Evolutionary conservation across 2,113 vertebrate species (phyloP), one percentile per base, ranked within the genome.

Genomic region (Bostrychus sinensis): DNA sequence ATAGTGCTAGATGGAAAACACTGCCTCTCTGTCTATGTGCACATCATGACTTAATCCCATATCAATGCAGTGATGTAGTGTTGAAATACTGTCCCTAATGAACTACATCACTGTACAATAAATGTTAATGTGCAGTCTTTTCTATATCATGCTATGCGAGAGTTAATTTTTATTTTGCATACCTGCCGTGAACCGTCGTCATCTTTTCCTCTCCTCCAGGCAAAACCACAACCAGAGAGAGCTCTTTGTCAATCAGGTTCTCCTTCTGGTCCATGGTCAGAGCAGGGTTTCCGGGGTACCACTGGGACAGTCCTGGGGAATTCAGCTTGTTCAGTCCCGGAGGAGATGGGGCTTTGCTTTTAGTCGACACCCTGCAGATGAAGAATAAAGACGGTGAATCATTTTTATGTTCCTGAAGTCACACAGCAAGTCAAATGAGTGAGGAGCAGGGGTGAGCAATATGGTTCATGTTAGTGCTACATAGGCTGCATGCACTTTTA

Each of bases 191-290:
- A 66, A 98, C 93, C 32, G 84, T 92, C 39, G 94, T 91, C 5
- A 85, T 92, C 62, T 94, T 95, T 81, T 96, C 91, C 71, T 89
- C 72, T 60, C 96, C 95, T 20, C 92, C 95, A n/a, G 97, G 97
- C 30, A 99, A 89, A 57, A 98, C 89, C 65, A 99, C 97, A 0
- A 88, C 89, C 22, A 99, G 86, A 23, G 93, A 91, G 64, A 99
- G 91, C 32, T 98, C 95, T 88, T 91, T 92, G 75, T 98, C 94
- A 0, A 91, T 85, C 7, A 89, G 77, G 71, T 92, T 94, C 75
- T 97, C 95, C 64, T 95, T 95, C 81, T 94, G 94, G 43, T 98
- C 96, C 94, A 95, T 96, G 65, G 77, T 80, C 45, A 89, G 77
- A 60, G 72, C 75, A 63, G 80, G 71, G 53, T 53, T 92, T 89